Evolutionary conservation across 2,113 vertebrate genomes (phyloP), one percentile per base, ranked within the genome.

Genomic region (Oreotrochilus melanogaster): DNA sequence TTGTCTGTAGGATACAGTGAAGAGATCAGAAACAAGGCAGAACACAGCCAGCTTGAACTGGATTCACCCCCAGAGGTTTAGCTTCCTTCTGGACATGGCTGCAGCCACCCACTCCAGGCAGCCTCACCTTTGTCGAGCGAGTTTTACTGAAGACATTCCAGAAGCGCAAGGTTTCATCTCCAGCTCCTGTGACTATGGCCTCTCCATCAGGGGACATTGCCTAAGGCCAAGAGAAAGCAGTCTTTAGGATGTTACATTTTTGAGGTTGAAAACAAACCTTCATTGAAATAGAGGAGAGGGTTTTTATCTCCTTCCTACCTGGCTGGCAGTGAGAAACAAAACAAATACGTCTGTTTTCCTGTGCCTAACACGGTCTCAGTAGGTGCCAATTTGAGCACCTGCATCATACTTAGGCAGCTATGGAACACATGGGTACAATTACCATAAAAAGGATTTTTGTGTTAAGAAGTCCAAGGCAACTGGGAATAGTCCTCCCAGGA

Each of bases 91-190:
- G 39, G 45, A 43, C 33, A 5, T 31, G 47, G 83, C 64, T 31
- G 33, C 37, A 33, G 43, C 43, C 33, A 10, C 3, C 25, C 18
- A 14, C 28, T 31, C 51, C 8, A 39, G 9, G 1, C 57, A 16
- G 35, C 58, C 79, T 97, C 96, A 99, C 99, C 99, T 99, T 99
- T 2, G 99, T 99, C 0, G 99, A 99, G 89, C 99, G 99, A 37
- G 99, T 99, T 97, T 99, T 99, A 96, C 99, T 99, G 93, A 99
- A 99, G 94, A 99, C 99, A 0, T 99, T 99, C 99, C 99, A 99
- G 97, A 99, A 99, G 50, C 99, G 97, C 88, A 99, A 97, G 4
- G 99, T 99, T 93, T 99, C 99, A 1, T 99, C 99, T 61, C 99
- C 99, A 12, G 99, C 99, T 60, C 99, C 99, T 0, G 99, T 99